Base-by-base conservation (phyloP, 2,888 invertebrate species). In the Micoletzkya japonica region DNA sequence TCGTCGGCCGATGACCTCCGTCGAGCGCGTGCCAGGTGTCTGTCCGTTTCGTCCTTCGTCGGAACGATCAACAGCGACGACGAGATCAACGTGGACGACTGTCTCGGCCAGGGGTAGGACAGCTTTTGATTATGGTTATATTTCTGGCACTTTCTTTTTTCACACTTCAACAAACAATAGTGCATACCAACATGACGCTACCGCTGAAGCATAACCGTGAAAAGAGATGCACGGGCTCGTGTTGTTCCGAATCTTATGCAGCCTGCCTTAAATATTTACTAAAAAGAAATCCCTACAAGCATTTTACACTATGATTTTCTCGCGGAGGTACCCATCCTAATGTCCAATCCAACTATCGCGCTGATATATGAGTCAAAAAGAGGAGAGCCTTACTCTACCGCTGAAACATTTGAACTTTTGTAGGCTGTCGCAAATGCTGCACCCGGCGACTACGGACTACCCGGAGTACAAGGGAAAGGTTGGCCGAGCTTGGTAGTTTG, bases 391-490 rank as follows among this genome's bases (percentile, higher is more conserved):
- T n/a, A n/a, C n/a, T n/a, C n/a, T n/a, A n/a, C n/a, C n/a, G n/a
- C n/a, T n/a, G n/a, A n/a, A n/a, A n/a, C n/a, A n/a, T n/a, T n/a
- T n/a, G n/a, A n/a, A n/a, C n/a, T n/a, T n/a, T n/a, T n/a, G n/a
- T n/a, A 64, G 64, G 20, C 32, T 61, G 32, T 49, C 30, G 44
- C 44, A 49, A n/a, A 44, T 61, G 4, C 49, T 64, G 24, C 52
- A 64, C 24, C 64, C 64, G 4, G 50, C 64, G 24, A 37, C 64
- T 4, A 64, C 64, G 26, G 64, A 64, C 52, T 64, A 64, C 52
- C 64, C 64, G 52, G 64, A 64, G 52, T 34, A 52, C 10, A 50
- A 64, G 14, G 64, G 64, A 14, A 64, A 64, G 52, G 64, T 64
- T 4, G 4, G 36, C 4, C n/a, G n/a, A 44, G 20, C 10, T 44